A percentile compares a stretch with the other conserved stretches of the same genome.
Evolutionary conservation across 2,113 vertebrate genomes (phyloP).

Genomic region (Danionella cerebrum): DNA sequence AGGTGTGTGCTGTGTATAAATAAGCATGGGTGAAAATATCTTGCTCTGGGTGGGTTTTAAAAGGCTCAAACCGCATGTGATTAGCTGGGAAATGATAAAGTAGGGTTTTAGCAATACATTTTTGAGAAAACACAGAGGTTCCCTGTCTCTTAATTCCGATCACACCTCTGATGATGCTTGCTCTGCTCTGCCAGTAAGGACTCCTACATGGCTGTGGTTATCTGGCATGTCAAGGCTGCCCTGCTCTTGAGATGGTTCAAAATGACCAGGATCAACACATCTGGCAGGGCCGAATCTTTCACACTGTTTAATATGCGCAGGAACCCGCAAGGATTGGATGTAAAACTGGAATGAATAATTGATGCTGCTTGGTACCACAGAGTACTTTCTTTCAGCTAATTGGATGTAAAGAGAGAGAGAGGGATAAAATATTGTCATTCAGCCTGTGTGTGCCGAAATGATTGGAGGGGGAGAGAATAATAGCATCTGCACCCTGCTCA

Average conservation of each 20-base stretch:
- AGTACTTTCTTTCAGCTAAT: constrained; percentile 61
- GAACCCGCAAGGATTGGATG: constrained; percentile 54
- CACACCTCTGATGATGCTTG: not conserved
- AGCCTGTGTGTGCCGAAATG: constrained; percentile 22
- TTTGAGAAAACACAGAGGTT: too few relatives aligned
- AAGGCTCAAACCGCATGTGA: too few relatives aligned
- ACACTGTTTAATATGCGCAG: constrained; percentile 60
- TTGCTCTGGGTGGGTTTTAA: too few relatives aligned
- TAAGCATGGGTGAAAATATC: too few relatives aligned
- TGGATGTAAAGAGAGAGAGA: constrained; percentile 54
- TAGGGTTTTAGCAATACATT: too few relatives aligned
- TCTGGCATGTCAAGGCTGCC: constrained; percentile 14
- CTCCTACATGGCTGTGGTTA: constrained; percentile 1
- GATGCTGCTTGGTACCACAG: constrained; percentile 53
- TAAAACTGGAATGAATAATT: constrained; percentile 65
- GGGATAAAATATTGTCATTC: constrained; percentile 39
- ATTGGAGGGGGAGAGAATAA: constrained; percentile 41
- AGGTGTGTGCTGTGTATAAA: too few relatives aligned
- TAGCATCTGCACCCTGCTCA: constrained; percentile 28
- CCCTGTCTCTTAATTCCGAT: not conserved
- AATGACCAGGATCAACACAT: constrained; percentile 55
- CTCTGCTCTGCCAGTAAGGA: not conserved
- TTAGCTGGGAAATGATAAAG: too few relatives aligned
- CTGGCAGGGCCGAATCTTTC: constrained; percentile 48
- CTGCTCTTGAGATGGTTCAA: constrained; percentile 47